phyloP scores from a whole-genome alignment of 2,113 vertebrate species.

The Raja brachyura region DNA sequence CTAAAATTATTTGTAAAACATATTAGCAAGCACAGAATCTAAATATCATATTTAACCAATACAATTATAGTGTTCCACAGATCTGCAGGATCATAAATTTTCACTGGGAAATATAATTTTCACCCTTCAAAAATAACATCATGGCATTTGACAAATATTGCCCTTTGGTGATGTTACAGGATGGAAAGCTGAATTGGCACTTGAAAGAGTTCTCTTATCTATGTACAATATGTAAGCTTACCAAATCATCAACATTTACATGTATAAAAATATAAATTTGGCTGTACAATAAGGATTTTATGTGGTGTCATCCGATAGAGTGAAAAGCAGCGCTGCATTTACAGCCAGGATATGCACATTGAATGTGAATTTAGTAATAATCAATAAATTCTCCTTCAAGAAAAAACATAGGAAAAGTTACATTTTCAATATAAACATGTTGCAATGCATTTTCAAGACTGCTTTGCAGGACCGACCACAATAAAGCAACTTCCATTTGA shows the following conservation, averaged over 20 bases:
- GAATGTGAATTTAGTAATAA: not conserved
- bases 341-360: not conserved
- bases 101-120: not conserved
- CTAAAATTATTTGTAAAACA: not conserved
- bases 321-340: not conserved
- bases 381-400: not conserved
- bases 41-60: not conserved
- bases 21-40: not conserved
- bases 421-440: not conserved
- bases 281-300: conserved; percentile 10
- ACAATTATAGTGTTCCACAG: not conserved
- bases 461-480: not conserved
- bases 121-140: not conserved
- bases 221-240: not conserved
- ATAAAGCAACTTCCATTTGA: not conserved
- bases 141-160: not conserved
- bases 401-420: not conserved
- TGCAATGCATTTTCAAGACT: not conserved
- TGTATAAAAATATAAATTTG: conserved; percentile 28
- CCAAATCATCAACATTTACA: not conserved
- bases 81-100: not conserved
- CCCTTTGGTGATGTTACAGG: not conserved
- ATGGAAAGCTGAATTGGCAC: not conserved
- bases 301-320: not conserved
- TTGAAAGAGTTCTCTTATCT: not conserved